Base-by-base conservation (phyloP, 2,113 vertebrate genomes). In the Tylochromis polylepis region DNA sequence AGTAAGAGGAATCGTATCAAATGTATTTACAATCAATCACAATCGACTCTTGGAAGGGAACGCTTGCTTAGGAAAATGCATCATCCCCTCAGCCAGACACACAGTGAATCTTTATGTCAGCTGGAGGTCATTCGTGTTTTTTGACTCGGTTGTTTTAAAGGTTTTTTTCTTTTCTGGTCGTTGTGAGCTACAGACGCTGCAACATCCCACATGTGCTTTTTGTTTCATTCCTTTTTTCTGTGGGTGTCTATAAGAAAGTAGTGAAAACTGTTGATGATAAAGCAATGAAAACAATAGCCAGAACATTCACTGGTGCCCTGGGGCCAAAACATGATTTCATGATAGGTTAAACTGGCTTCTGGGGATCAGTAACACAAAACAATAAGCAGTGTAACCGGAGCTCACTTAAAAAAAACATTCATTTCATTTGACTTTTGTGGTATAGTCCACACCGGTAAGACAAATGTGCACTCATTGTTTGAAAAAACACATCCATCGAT, bases 401-500 rank as follows among this genome's bases (percentile, higher is more conserved):
- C 41, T 75, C 20, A 10, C n/a, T 79, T n/a, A 41, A 79, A 46
- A 51, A 7, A 1, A n/a, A 22, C 0, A 77, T 57, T 34, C 36
- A 12, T 31, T 38, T 60, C 16, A 27, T 55, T 51, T 16, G 10
- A 34, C 36, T 85, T 77, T 81, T 53, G 46, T 78, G 67, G 9
- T 29, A 8, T 15, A 43, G 75, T 57, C 20, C 67, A 82, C 77
- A 79, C 53, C 6, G 65, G 65, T 43, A 80, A 91, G 78, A 89
- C 82, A 85, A 94, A 92, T 72, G 84, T 67, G 51, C 38, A 70
- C 2, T 43, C 57, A 55, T 85, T 59, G 49, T 87, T 87, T 62
- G 46, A 82, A 79, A 85, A 75, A 86, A 56, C 53, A 86, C 81
- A 70, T 81, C 85, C 91, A 94, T 95, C 46, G 92, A 94, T 94